phyloP scores from a whole-genome alignment of 92 coral and sea anemone species.

The Palythoa caribaeorum region DNA sequence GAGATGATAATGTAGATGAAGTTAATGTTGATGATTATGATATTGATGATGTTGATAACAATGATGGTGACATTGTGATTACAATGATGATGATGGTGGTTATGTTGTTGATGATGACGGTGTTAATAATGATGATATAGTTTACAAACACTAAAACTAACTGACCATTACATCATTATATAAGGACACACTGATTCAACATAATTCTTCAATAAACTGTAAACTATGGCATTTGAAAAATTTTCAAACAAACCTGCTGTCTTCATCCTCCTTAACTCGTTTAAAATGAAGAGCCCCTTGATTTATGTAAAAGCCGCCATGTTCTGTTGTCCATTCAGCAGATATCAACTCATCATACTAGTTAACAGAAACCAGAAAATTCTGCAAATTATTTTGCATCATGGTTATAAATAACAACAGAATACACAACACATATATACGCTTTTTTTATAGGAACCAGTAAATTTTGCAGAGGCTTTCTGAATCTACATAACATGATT shows the following conservation, averaged over 20 bases:
- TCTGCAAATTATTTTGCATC: not conserved
- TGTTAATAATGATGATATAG: not conserved
- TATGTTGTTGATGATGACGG: no score
- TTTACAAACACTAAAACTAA: not conserved
- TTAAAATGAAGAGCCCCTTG: slow-evolving; percentile 93
- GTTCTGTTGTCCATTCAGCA: slow-evolving; percentile 99
- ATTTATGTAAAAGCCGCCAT: slow-evolving; percentile 98
- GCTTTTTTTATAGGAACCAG: slow-evolving; percentile 39
- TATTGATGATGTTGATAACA: no score
- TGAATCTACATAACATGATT: no score
- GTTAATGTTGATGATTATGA: not conserved
- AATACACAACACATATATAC: slow-evolving; percentile 67
- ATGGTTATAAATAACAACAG: no score
- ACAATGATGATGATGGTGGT: no score
- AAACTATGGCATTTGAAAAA: not conserved
- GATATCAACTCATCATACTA: slow-evolving; percentile 98
- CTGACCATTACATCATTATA: not conserved
- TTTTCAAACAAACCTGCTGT: slow-evolving; percentile 66
- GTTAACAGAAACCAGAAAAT: not conserved
- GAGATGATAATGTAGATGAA: no score
- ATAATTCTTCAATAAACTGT: not conserved
- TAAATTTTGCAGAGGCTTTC: no score
- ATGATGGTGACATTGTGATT: no score
- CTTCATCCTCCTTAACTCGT: slow-evolving; percentile 86
- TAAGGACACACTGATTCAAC: not conserved